Percentiles rank a stretch among this genome's conserved stretches.
These are phyloP conservation scores for Pogonognathellus flavescens DNA, from an alignment of 1,140 invertebrate species.

Conservation along the genomic window DNA sequence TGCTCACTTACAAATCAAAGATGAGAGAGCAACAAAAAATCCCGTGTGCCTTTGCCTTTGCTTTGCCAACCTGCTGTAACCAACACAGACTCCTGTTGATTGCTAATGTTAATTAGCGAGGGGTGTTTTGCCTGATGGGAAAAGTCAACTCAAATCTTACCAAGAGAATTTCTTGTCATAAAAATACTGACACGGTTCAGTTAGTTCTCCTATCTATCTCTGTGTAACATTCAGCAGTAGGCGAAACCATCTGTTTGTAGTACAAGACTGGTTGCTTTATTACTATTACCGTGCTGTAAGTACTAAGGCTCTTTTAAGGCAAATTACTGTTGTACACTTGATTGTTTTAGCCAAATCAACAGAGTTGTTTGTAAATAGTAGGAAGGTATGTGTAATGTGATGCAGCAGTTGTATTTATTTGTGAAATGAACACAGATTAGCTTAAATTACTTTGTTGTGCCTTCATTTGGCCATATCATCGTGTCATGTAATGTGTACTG, in stretches of 20 bases:
- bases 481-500: constrained; percentile 13
- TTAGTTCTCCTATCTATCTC: neutral
- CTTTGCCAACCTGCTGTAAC: too few species aligned
- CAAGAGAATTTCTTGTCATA: constrained; percentile 12
- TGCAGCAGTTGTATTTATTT: neutral
- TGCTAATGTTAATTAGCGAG: constrained; percentile 33
- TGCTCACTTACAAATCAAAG: constrained; percentile 44
- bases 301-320: constrained; percentile 12
- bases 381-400: neutral
- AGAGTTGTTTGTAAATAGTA: neutral
- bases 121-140: constrained; percentile 32
- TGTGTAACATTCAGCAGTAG: too few species aligned
- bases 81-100: neutral
- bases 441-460: constrained; percentile 12
- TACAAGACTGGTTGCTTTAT: constrained; percentile 9
- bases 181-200: constrained; percentile 39
- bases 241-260: too few species aligned
- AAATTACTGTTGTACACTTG: constrained; percentile 12
- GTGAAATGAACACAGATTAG: neutral
- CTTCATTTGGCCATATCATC: constrained; percentile 36
- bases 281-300: too few species aligned
- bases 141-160: constrained; percentile 35
- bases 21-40: constrained; percentile 40
- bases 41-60: neutral
- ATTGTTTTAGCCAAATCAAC: constrained; percentile 30